These are phyloP conservation scores for Parnassius smintheus DNA, from an alignment of 2,888 invertebrate genomes.

Conservation along the genomic window DNA sequence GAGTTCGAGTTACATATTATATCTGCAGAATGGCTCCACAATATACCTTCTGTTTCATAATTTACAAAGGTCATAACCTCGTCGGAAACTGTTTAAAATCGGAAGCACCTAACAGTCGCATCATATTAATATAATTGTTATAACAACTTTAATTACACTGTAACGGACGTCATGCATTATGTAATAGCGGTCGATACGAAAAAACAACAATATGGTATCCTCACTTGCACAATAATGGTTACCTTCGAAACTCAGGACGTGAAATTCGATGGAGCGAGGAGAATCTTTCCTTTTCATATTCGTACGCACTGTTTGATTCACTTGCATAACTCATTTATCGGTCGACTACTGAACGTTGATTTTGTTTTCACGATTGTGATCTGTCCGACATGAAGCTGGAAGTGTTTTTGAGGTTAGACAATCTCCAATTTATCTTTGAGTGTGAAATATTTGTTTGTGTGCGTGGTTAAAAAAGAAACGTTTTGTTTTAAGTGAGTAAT, in stretches of 20 bases:
- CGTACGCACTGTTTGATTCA: not conserved
- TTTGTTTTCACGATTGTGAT: conserved; percentile 5
- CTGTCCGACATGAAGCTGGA: conserved; percentile 7
- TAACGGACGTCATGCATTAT: conserved; percentile 12
- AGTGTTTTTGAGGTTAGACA: conserved; percentile 15
- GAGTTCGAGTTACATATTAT: too few relatives aligned
- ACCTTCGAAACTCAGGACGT: conserved; percentile 26
- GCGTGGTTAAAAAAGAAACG: too few relatives aligned
- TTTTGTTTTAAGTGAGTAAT: too few relatives aligned
- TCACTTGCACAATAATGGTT: conserved; percentile 15
- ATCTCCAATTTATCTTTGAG: not conserved
- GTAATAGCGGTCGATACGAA: conserved; percentile 11
- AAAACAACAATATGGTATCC: conserved; percentile 2
- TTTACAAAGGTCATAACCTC: too few relatives aligned
- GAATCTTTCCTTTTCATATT: not conserved
- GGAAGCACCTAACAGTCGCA: too few relatives aligned
- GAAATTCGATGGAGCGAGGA: conserved; percentile 25
- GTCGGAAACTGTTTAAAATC: too few relatives aligned
- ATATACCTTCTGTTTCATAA: too few relatives aligned
- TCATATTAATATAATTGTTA: too few relatives aligned
- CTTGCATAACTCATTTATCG: conserved; percentile 12
- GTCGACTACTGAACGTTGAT: conserved; percentile 22
- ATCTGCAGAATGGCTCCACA: too few relatives aligned
- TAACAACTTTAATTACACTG: not conserved
- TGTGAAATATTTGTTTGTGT: not conserved